Percentiles rank a stretch among this genome's conserved stretches.
phyloP scores from a whole-genome alignment of 2,797 vertebrate species.

The Etheostoma perlongum region DNA sequence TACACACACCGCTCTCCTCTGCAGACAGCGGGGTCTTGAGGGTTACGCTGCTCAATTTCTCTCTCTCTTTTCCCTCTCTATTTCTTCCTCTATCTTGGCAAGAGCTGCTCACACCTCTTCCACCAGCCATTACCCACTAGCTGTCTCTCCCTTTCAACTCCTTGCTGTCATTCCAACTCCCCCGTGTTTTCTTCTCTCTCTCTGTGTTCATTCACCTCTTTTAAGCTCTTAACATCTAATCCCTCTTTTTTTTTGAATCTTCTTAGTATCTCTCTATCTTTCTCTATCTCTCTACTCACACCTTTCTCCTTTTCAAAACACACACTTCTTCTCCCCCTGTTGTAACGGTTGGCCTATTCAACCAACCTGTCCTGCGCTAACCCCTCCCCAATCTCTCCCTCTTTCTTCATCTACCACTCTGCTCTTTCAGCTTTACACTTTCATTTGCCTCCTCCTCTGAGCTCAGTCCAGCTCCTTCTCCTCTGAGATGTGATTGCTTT shows the following conservation, averaged over 20 bases:
- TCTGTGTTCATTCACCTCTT: conserved; percentile 55
- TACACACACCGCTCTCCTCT: conserved; percentile 46
- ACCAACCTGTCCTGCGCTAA: conserved; percentile 23
- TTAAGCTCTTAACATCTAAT: conserved; percentile 55
- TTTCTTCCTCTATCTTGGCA: conserved; percentile 72
- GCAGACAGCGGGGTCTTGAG: conserved; percentile 76
- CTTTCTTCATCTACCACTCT: conserved; percentile 55
- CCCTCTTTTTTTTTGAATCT: conserved; percentile 43
- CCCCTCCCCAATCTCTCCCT: conserved; percentile 35
- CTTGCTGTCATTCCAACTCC: conserved; percentile 61
- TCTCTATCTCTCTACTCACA: conserved; percentile 24
- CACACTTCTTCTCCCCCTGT: conserved; percentile 26
- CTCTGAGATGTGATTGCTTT: conserved; percentile 71
- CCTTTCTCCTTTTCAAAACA: conserved; percentile 31
- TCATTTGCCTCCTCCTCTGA: conserved; percentile 72
- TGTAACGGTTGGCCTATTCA: conserved; percentile 44
- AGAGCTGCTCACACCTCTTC: conserved; percentile 67
- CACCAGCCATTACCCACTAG: conserved; percentile 71
- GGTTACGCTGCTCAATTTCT: conserved; percentile 79
- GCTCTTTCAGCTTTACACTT: conserved; percentile 72
- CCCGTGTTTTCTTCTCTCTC: conserved; percentile 53
- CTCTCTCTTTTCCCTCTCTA: conserved; percentile 54
- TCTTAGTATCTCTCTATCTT: conserved; percentile 29
- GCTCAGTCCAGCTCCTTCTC: conserved; percentile 56
- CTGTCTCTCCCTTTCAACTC: conserved; percentile 52